These are phyloP conservation scores for Incurvaria masculella DNA, from an alignment of 2,888 invertebrate species.

Conservation along the genomic window DNA sequence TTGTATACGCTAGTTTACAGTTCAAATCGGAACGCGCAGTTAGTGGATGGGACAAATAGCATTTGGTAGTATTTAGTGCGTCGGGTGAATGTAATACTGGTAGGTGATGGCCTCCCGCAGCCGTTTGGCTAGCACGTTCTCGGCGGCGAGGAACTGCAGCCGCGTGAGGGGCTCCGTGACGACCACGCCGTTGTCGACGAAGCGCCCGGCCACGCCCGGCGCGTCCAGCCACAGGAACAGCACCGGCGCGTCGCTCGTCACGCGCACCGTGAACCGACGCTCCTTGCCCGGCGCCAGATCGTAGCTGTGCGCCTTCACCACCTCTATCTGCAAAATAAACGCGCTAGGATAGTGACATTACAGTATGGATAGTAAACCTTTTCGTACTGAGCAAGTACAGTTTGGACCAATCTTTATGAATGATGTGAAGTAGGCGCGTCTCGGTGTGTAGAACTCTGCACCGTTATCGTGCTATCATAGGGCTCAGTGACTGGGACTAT, in stretches of 20 bases:
- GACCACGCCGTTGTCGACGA: conserved; percentile 75
- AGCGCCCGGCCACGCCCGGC: conserved; percentile 53
- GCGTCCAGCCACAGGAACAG: conserved; percentile 70
- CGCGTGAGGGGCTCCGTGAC: conserved; percentile 28
- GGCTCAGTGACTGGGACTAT: too few relatives aligned
- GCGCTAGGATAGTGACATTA: too few relatives aligned
- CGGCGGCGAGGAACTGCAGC: conserved; percentile 22
- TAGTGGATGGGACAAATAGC: too few relatives aligned
- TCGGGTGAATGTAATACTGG: conserved; percentile 27
- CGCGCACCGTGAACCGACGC: conserved; percentile 23
- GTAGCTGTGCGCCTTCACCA: conserved; percentile 14
- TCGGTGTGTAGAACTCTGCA: too few relatives aligned
- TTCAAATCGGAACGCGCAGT: too few relatives aligned
- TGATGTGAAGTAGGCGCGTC: too few relatives aligned
- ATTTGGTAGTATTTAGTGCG: too few relatives aligned
- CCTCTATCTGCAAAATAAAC: conserved; percentile 26
- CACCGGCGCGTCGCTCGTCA: conserved; percentile 50
- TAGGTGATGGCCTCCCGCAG: conserved; percentile 28
- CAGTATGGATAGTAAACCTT: too few relatives aligned
- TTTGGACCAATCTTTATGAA: too few relatives aligned
- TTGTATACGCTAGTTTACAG: too few relatives aligned
- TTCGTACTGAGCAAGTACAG: too few relatives aligned
- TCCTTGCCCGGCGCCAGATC: background rate
- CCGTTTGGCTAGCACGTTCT: conserved; percentile 20
- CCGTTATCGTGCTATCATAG: too few relatives aligned